Base-by-base conservation (phyloP, 1,140 invertebrate genomes). In the Leucophenga varia region DNA sequence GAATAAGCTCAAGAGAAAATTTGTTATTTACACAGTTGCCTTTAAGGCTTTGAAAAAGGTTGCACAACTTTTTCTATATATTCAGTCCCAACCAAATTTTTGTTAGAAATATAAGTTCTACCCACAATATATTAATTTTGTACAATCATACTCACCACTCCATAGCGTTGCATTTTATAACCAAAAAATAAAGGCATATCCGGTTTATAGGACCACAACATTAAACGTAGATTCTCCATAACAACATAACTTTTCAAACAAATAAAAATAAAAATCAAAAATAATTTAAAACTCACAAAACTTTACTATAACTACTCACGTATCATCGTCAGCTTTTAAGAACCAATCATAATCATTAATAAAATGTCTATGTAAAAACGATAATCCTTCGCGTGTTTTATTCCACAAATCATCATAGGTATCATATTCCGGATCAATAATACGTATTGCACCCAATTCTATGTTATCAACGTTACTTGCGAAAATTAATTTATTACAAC, bases 241-340 rank as follows among this genome's bases (percentile, higher is more conserved):
- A 95, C 81, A 21, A 93, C 88, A 75, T 91, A 70, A 3, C 65
- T 70, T n/a, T n/a, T 30, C 0, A 13, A 40, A 32, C 17, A 9
- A 16, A 22, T 3, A 31, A 22, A 20, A 86, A 74, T 90, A 93
- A 19, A 87, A n/a, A n/a, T 35, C 3, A 3, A 16, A 43, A n/a
- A n/a, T n/a, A n/a, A n/a, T n/a, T n/a, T n/a, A n/a, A n/a, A n/a
- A n/a, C n/a, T n/a, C n/a, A n/a, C 8, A 7, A 31, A 25, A 7
- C 18, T 13, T 19, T 12, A 84, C 6, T 7, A 21, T 16, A 25
- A 37, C 17, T 51, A 85, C 86, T 80, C 76, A 94, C 80, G 93
- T 95, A 69, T 96, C 93, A 74, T 95, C 93, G 64, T 96, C 93
- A 19, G 92, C 92, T 77, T 96, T 96, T 56, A 95, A 78, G 70